Evolutionary conservation across 2,113 vertebrate species (phyloP).

Genomic region (Psephotus haematonotus): DNA sequence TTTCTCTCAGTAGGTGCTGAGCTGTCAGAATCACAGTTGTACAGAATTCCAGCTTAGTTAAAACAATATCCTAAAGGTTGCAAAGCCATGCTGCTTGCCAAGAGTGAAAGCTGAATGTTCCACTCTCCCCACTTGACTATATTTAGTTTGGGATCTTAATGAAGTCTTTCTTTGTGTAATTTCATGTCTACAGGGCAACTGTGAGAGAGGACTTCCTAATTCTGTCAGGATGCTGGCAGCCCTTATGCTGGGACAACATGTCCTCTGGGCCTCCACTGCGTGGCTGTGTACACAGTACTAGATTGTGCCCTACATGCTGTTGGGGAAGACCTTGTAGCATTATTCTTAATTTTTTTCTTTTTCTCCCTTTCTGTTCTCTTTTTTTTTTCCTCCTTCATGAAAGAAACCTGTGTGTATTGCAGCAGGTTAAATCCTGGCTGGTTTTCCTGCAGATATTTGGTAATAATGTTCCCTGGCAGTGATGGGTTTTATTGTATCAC

Average conservation of each 20-base stretch:
- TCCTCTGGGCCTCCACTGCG: not conserved
- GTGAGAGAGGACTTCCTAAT: conserved; percentile 61
- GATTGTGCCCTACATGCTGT: not conserved
- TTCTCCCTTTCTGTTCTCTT: not conserved
- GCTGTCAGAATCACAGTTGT: not conserved
- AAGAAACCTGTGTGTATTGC: conserved; percentile 1
- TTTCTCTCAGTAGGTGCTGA: conserved; percentile 29
- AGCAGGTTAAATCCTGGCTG: not conserved
- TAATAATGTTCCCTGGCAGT: not conserved
- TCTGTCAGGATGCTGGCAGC: conserved; percentile 65
- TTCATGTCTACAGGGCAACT: conserved; percentile 63
- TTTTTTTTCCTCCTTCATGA: not conserved
- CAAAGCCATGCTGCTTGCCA: conserved; percentile 39
- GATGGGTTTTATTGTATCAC: not conserved
- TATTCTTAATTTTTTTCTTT: not conserved
- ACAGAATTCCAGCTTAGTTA: conserved; percentile 49
- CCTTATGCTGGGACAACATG: not conserved
- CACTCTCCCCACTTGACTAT: conserved; percentile 52
- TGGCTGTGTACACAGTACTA: not conserved
- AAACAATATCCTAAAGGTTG: conserved; percentile 67
- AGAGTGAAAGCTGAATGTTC: conserved; percentile 63
- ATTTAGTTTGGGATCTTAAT: conserved; percentile 65
- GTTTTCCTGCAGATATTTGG: not conserved
- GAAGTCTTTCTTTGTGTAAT: conserved; percentile 69
- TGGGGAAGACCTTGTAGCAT: not conserved